A percentile compares a stretch with the other conserved stretches of the same genome.
phyloP scores from a whole-genome alignment of 1,140 invertebrate species.

The Cepaea nemoralis region DNA sequence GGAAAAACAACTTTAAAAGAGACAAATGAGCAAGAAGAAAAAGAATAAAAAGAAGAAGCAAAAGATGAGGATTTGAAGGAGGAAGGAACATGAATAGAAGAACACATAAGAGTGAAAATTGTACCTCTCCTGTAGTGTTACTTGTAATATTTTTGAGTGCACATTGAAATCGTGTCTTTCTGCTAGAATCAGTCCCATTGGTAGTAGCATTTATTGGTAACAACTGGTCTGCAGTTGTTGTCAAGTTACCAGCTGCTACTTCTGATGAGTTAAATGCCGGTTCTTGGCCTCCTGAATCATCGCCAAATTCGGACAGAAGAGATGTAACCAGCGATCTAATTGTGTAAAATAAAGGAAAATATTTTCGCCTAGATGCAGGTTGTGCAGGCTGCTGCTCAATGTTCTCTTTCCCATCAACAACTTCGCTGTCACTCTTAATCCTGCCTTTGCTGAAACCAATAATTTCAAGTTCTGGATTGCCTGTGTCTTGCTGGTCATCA shows the following conservation, averaged over 20 bases:
- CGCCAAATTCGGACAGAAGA: slow-evolving; percentile 33
- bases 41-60: too few relatives aligned
- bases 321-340: slow-evolving; percentile 19
- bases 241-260: slow-evolving; percentile 27
- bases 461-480: background rate
- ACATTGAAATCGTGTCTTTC: slow-evolving; percentile 66
- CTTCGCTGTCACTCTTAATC: background rate
- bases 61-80: too few relatives aligned
- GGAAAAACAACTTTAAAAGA: too few relatives aligned
- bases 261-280: slow-evolving; percentile 11
- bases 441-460: background rate
- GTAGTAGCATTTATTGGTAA: slow-evolving; percentile 48
- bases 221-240: slow-evolving; percentile 24
- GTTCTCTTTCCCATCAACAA: background rate
- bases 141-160: slow-evolving; percentile 60
- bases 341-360: slow-evolving; percentile 35
- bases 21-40: too few relatives aligned
- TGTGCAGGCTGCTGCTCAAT: background rate
- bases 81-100: too few relatives aligned
- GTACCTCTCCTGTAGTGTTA: slow-evolving; percentile 51
- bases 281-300: background rate
- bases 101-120: too few relatives aligned
- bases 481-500: background rate
- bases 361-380: background rate
- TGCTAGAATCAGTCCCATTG: slow-evolving; percentile 54